Conservation (phyloP, 2,113 vertebrate species). For the Tinamus guttatus region DNA sequence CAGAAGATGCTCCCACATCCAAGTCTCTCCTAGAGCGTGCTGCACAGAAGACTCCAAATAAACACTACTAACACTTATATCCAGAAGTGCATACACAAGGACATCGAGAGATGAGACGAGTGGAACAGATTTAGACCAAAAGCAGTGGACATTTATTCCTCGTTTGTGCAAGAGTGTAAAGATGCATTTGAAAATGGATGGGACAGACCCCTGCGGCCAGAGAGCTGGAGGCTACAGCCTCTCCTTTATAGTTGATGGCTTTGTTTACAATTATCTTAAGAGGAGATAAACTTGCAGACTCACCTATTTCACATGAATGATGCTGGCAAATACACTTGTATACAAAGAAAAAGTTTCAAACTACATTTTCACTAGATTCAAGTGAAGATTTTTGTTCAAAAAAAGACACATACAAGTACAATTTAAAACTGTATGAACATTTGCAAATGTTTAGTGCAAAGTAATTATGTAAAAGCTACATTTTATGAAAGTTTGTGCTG, state of each 20-base stretch:
- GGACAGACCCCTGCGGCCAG: slow-evolving; percentile 47
- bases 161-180: slow-evolving; percentile 79
- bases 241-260: slow-evolving; percentile 60
- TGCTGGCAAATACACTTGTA: slow-evolving; percentile 77
- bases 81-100: not conserved
- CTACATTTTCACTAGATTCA: slow-evolving; percentile 77
- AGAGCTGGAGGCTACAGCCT: slow-evolving; percentile 57
- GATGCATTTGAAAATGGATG: slow-evolving; percentile 69
- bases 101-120: slow-evolving; percentile 75
- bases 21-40: not conserved
- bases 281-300: slow-evolving; percentile 69
- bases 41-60: not conserved
- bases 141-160: slow-evolving; percentile 85
- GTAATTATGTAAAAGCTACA: slow-evolving; percentile 77
- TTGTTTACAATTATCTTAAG: slow-evolving; percentile 75
- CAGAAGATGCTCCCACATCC: not conserved
- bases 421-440: slow-evolving; percentile 76
- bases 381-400: slow-evolving; percentile 77
- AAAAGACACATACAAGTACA: slow-evolving; percentile 79
- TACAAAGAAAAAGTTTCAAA: slow-evolving; percentile 77
- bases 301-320: slow-evolving; percentile 75
- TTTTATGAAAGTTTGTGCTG: slow-evolving; percentile 78
- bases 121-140: slow-evolving; percentile 78
- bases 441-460: slow-evolving; percentile 80
- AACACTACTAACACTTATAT: not conserved